These are phyloP conservation scores for Brachionus paranguensis DNA, from an alignment of 1,140 invertebrate genomes.

Conservation along the genomic window DNA sequence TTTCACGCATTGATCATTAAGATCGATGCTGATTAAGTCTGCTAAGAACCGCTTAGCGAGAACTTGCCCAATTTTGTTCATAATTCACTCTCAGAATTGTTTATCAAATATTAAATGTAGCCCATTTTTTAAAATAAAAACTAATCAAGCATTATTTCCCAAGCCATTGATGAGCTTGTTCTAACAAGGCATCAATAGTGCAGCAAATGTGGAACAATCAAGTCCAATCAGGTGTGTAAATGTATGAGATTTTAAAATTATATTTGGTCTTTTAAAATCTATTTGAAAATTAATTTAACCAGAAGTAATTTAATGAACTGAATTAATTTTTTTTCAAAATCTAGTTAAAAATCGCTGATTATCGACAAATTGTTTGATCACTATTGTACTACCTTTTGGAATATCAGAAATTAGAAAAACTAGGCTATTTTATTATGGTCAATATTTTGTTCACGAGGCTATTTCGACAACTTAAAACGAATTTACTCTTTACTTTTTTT, in stretches of 20 bases:
- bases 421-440: slow-evolving; percentile 13
- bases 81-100: not conserved
- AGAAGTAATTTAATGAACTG: slow-evolving; percentile 21
- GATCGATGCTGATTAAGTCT: not conserved
- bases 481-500: not conserved
- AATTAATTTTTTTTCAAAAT: not conserved
- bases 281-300: not conserved
- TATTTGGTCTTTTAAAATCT: not conserved
- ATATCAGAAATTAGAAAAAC: slow-evolving; percentile 3
- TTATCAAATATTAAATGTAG: not conserved
- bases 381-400: not conserved
- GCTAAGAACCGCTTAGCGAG: not conserved
- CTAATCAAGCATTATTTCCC: not conserved
- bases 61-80: not conserved
- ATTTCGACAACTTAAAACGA: not conserved
- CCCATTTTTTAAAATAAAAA: not conserved
- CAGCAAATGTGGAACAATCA: not conserved
- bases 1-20: not conserved
- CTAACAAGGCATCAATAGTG: not conserved
- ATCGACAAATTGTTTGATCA: slow-evolving; percentile 1
- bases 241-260: not conserved
- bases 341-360: slow-evolving; percentile 7
- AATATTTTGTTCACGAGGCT: not conserved
- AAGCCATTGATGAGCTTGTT: not conserved
- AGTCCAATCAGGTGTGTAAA: slow-evolving; percentile 1